Evolutionary conservation across 2,888 invertebrate genomes (phyloP), one percentile per base, ranked within the genome.

Genomic region (Phyllotreta cruciferae): DNA sequence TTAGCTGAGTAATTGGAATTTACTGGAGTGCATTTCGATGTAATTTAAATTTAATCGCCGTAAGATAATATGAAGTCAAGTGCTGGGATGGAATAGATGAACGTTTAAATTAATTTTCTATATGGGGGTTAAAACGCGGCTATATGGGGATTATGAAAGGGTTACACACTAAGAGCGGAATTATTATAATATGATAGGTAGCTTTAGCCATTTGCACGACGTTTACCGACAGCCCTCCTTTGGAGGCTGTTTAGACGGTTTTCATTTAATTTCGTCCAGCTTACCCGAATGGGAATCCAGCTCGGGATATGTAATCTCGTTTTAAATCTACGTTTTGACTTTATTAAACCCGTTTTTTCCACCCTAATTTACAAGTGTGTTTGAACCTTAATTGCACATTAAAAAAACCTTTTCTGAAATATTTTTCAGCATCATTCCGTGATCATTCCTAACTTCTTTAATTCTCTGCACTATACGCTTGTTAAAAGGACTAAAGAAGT

Each of bases 221-320:
- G 70, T 71, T 70, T 66, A n/a, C 67, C 70, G 71, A 71, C n/a
- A 75, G 75, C 76, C 75, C 76, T 75, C 71, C 72, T 74, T 69
- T 70, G n/a, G n/a, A 66, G 71, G 77, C 66, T n/a, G n/a, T 77
- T 78, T 78, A 78, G 76, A 75, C 70, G 77, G 74, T 78, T 78
- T 74, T 75, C 75, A 77, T 77, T 78, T 77, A 78, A 78, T 77
- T 78, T 75, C 72, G 73, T 73, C 70, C 73, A 75, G 78, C 74
- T 78, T 77, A 77, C 67, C 42, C n/a, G 50, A 58, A 50, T 36
- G 52, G 50, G 36, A 52, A 41, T 39, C 42, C 35, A 39, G 38
- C 24, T 11, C 11, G 49, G 39, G 39, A 38, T n/a, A 57, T 36
- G 47, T 57, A 49, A 49, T 47, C 24, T 47, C 14, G 35, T 47